Conservation (phyloP, 2,888 invertebrate species). For the Plutella xylostella region DNA sequence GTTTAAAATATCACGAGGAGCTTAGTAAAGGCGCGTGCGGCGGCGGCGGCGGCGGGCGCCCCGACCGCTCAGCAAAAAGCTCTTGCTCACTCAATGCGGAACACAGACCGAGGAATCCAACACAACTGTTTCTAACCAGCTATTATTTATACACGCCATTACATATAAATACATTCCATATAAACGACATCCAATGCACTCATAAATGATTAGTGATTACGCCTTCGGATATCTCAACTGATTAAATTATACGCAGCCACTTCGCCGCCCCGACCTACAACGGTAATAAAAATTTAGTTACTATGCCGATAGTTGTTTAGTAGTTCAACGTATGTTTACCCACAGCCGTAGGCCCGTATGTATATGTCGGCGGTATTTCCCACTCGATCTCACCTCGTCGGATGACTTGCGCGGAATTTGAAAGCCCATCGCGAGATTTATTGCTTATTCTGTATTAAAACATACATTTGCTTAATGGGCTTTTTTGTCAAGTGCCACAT, state of each 20-base stretch:
- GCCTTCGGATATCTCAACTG: background rate
- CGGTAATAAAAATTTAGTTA: background rate
- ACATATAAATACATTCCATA: slow-evolving; percentile 24
- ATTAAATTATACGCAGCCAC: background rate
- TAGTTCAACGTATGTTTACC: background rate
- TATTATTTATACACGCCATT: slow-evolving; percentile 29
- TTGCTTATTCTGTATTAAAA: slow-evolving; percentile 67
- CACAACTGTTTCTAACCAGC: slow-evolving; percentile 40
- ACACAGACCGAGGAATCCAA: slow-evolving; percentile 40
- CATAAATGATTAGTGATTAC: too few species aligned
- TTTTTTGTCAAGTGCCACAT: slow-evolving; percentile 64
- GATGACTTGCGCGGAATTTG: slow-evolving; percentile 65
- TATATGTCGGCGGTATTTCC: slow-evolving; percentile 56
- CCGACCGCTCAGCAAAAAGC: slow-evolving; percentile 4
- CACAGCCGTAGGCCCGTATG: background rate
- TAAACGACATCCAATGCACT: slow-evolving; percentile 23
- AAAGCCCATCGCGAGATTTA: slow-evolving; percentile 68
- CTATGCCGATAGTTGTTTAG: background rate
- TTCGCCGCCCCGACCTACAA: background rate
- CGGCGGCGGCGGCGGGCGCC: background rate
- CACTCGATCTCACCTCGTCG: slow-evolving; percentile 64
- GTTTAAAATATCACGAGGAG: too few species aligned
- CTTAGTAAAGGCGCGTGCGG: too few species aligned
- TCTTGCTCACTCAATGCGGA: slow-evolving; percentile 39
- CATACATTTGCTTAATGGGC: slow-evolving; percentile 65